Conservation (phyloP, 1,140 invertebrate species). For the Tribolium madens region DNA sequence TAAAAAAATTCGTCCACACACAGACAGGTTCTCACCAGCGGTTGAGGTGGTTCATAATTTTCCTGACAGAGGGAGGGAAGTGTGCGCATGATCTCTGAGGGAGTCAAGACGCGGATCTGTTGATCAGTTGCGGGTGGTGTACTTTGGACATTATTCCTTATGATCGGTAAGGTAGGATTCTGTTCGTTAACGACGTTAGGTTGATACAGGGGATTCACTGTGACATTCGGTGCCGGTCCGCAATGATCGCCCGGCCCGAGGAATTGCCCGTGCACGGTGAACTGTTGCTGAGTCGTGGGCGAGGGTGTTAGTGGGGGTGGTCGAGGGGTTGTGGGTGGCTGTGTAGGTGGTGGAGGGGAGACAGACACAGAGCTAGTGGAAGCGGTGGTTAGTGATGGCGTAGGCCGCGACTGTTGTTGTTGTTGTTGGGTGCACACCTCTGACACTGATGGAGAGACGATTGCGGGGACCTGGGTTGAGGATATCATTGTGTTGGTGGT, state of each 20-base stretch:
- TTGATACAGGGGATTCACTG: slow-evolving; percentile 69
- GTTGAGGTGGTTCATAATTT: slow-evolving; percentile 74
- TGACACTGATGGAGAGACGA: slow-evolving; percentile 53
- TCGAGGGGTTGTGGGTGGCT: slow-evolving; percentile 53
- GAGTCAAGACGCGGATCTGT: slow-evolving; percentile 86
- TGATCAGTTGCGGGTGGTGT: slow-evolving; percentile 71
- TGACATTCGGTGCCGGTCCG: slow-evolving; percentile 71
- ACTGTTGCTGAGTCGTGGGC: slow-evolving; percentile 63
- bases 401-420: slow-evolving; percentile 58
- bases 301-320: slow-evolving; percentile 53
- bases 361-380: slow-evolving; percentile 64
- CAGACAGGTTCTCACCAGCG: slow-evolving; percentile 70
- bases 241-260: slow-evolving; percentile 62
- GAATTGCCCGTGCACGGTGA: slow-evolving; percentile 64
- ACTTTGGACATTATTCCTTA: slow-evolving; percentile 55
- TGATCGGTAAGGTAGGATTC: slow-evolving; percentile 24
- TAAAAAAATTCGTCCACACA: slow-evolving; percentile 54
- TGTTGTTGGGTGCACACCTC: slow-evolving; percentile 64
- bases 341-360: slow-evolving; percentile 50
- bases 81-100: slow-evolving; percentile 88
- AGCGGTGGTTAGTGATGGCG: slow-evolving; percentile 62
- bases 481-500: slow-evolving; percentile 42
- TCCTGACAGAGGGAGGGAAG: slow-evolving; percentile 82
- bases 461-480: slow-evolving; percentile 47
- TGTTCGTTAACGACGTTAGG: slow-evolving; percentile 47